Conservation (phyloP, 2,797 vertebrate species). For the Eupleurogrammus muticus region DNA sequence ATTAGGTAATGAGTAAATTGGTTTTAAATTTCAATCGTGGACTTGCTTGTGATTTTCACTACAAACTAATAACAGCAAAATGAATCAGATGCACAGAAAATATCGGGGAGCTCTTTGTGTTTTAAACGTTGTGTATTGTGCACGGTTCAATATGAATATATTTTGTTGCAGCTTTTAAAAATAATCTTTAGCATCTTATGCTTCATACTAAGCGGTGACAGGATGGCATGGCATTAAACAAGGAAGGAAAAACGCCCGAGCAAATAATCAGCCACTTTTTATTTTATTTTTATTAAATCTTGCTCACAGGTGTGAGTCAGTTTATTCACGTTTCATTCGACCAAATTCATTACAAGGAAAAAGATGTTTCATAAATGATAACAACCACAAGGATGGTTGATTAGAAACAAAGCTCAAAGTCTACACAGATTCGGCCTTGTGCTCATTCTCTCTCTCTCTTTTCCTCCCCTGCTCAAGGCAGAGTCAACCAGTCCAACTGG, state of each 20-base stretch:
- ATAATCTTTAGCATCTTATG: too few relatives aligned
- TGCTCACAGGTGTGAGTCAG: neutral
- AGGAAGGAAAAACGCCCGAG: neutral
- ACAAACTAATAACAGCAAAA: too few relatives aligned
- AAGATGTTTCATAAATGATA: constrained; percentile 9
- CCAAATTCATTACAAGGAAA: constrained; percentile 4
- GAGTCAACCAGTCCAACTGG: constrained; percentile 81
- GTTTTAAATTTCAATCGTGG: neutral
- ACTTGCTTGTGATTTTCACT: neutral
- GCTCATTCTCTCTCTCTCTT: constrained; percentile 36
- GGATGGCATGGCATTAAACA: constrained; percentile 1
- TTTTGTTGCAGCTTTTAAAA: neutral
- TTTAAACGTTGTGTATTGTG: too few relatives aligned
- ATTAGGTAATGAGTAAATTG: neutral
- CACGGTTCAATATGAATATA: too few relatives aligned
- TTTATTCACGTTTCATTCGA: neutral
- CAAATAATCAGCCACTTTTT: neutral
- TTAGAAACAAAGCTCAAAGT: constrained; percentile 9
- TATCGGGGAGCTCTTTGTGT: too few relatives aligned
- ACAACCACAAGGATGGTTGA: constrained; percentile 5
- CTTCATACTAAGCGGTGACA: neutral
- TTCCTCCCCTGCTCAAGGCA: constrained; percentile 50
- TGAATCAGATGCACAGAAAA: too few relatives aligned
- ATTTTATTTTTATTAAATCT: neutral
- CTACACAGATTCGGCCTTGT: constrained; percentile 29